A percentile compares a stretch with the other conserved stretches of the same genome.
Conservation (phyloP, 2,113 vertebrate species). For the Bos indicus region DNA sequence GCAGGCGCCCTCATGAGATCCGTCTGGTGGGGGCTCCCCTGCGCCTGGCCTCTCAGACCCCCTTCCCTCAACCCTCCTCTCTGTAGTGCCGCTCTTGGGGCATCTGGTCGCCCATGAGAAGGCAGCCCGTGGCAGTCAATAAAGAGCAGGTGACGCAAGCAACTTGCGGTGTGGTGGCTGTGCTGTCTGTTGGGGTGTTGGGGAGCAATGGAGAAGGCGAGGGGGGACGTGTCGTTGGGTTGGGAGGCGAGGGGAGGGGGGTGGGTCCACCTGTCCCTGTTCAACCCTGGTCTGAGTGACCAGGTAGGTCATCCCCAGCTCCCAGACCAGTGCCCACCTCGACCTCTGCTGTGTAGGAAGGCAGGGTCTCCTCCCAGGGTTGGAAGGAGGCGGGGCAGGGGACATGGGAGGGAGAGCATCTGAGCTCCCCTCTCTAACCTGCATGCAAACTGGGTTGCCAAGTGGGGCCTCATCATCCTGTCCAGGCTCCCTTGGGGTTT, state of each 20-base stretch:
- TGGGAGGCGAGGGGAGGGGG: accelerated
- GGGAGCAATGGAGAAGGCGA: neutral
- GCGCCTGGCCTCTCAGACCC: neutral
- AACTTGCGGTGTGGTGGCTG: neutral
- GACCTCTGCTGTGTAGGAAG: neutral
- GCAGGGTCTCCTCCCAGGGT: neutral
- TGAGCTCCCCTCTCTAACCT: neutral
- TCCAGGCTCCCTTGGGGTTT: neutral
- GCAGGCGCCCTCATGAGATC: accelerated
- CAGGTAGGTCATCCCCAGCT: accelerated
- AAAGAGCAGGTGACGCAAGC: slow-evolving; percentile 67
- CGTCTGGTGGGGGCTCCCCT: accelerated
- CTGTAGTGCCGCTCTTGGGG: neutral
- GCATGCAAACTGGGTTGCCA: neutral
- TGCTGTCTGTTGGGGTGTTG: accelerated
- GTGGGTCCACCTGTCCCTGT: accelerated
- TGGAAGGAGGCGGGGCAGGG: neutral
- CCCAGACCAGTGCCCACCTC: accelerated
- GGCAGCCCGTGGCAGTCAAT: slow-evolving; percentile 43
- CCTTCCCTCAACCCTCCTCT: neutral
- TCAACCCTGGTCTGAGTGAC: neutral
- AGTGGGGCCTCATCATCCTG: accelerated
- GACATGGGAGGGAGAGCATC: accelerated
- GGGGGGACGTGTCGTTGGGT: accelerated
- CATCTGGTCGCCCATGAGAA: neutral